Evolutionary conservation across 2,888 invertebrate genomes (phyloP), one percentile per base, ranked within the genome.

Genomic region (Timema podura): DNA sequence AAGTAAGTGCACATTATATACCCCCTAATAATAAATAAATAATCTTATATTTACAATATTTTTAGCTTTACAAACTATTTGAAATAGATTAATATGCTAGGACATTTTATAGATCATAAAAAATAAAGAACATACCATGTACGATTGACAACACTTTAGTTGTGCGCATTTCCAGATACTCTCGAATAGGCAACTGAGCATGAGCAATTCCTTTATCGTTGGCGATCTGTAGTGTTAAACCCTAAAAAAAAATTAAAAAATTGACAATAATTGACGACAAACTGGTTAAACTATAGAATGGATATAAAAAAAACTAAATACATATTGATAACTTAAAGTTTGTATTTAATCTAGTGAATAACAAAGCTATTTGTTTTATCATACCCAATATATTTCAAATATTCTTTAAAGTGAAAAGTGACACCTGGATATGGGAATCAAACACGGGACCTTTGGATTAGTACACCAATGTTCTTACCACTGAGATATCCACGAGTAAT

Each of bases 61-160:
- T n/a, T 16, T 61, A 30, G 16, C 61, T 15, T 16, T 61, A 11
- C 15, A 68, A 65, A 68, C 13, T n/a, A 64, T 16, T 6, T 44
- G 30, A 64, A 64, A 30, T 44, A 15, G 1, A 10, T 54, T 15
- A 8, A 6, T 15, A 6, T 54, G 51, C 65, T 6, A 5, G 48
- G 51, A 68, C 49, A 45, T 45, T 49, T 46, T 61, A 9, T 49
- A n/a, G n/a, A n/a, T n/a, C n/a, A n/a, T n/a, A 64, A 59, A 44
- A 65, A 71, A 54, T 48, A 44, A 65, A 49, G 49, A n/a, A 74
- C 76, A 81, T 83, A 93, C 93, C 97, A 85, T 99, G 98, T 82
- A 96, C 95, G 75, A 99, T 92, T 59, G 97, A 95, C 70, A 99
- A 85, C 67, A 98, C 98, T 83, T 93, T 93, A 76, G 97, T 87